Conservation (phyloP, 2,888 invertebrate species). For the Noctuana brunneofusca region DNA sequence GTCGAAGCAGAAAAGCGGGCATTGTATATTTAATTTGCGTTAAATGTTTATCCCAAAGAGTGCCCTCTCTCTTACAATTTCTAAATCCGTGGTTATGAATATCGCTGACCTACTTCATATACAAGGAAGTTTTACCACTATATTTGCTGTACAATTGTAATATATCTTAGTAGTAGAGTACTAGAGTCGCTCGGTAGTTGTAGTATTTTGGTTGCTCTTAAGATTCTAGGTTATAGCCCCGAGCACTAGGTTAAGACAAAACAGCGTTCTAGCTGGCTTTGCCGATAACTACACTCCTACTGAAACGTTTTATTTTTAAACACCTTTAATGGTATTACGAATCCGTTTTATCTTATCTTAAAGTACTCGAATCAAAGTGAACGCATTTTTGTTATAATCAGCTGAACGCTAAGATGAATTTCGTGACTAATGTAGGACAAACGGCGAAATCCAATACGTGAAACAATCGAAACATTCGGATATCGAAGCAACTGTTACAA, state of each 20-base stretch:
- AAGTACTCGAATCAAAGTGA: not conserved
- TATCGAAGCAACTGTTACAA: conserved; percentile 48
- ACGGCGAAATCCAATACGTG: conserved; percentile 64
- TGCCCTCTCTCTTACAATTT: conserved; percentile 60
- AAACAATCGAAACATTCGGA: conserved; percentile 39
- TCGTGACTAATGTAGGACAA: conserved; percentile 18
- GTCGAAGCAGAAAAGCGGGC: conserved; percentile 14
- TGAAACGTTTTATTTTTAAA: not conserved
- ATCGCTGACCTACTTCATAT: conserved; percentile 58
- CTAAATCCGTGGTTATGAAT: conserved; percentile 52
- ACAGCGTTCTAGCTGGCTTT: conserved; percentile 2
- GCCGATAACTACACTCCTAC: not conserved
- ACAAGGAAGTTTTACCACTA: conserved; percentile 34
- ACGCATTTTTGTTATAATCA: not conserved
- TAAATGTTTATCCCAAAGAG: conserved; percentile 11
- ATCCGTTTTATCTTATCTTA: not conserved
- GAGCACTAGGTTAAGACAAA: conserved; percentile 17
- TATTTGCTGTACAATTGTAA: conserved; percentile 37
- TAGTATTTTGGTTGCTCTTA: conserved; percentile 37
- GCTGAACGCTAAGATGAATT: not conserved
- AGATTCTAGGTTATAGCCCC: conserved; percentile 33
- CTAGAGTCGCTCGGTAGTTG: conserved; percentile 42
- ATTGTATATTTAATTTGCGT: conserved; percentile 27
- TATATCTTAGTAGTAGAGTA: conserved; percentile 46
- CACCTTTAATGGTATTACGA: not conserved